Conservation (phyloP, 2,888 invertebrate species). For the Ephialtes manifestator region DNA sequence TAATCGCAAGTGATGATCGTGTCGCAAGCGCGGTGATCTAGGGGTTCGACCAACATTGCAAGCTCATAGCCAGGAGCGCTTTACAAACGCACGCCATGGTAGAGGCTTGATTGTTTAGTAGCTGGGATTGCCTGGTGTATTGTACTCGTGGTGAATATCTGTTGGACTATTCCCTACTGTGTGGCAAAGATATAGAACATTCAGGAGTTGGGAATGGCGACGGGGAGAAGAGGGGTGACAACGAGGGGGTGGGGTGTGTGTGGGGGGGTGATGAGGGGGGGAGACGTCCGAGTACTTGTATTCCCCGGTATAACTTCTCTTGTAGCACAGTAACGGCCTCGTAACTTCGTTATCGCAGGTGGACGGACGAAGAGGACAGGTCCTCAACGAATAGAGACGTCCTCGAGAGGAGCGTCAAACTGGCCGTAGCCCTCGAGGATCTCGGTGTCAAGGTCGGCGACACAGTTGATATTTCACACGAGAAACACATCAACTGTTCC, state of each 20-base stretch:
- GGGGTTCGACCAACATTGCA: conserved; percentile 18
- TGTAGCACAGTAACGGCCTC: conserved; percentile 33
- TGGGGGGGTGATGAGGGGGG: neutral
- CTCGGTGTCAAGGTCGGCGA: conserved; percentile 74
- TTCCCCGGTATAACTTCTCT: conserved; percentile 10
- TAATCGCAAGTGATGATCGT: conserved; percentile 18
- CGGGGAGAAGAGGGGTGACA: neutral
- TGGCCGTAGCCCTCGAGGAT: conserved; percentile 69
- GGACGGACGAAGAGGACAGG: conserved; percentile 70
- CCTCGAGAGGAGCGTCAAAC: conserved; percentile 71
- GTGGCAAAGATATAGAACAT: conserved; percentile 25
- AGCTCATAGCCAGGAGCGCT: conserved; percentile 6
- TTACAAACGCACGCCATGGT: conserved; percentile 4
- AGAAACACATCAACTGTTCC: conserved; percentile 73
- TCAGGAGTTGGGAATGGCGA: neutral
- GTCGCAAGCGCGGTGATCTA: conserved; percentile 26
- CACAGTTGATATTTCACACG: conserved; percentile 72
- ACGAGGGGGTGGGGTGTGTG: too few species aligned
- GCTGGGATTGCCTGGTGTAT: neutral
- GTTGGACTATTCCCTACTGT: conserved; percentile 1
- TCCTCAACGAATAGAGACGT: conserved; percentile 73
- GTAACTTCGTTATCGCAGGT: conserved; percentile 70
- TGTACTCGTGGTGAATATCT: conserved; percentile 8
- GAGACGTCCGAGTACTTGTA: conserved; percentile 16
- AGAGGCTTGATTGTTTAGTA: neutral